These are phyloP conservation scores for Lepidothrix coronata DNA, from an alignment of 2,113 vertebrate genomes.

Conservation along the genomic window DNA sequence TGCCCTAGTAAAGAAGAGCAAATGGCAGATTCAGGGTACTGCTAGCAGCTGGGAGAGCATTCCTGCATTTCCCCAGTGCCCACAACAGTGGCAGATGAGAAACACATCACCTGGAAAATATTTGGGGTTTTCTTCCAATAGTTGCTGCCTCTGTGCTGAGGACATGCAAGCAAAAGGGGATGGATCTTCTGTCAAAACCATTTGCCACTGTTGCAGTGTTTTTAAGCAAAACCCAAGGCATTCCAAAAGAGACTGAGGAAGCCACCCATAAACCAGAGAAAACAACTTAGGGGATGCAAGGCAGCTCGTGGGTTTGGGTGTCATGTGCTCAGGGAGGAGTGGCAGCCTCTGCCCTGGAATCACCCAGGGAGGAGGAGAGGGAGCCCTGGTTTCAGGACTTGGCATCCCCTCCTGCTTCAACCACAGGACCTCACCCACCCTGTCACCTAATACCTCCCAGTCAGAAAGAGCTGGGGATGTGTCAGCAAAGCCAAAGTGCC, in stretches of 20 bases:
- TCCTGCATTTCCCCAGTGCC: background rate
- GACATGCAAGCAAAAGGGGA: background rate
- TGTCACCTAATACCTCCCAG: accelerated
- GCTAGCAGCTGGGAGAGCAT: background rate
- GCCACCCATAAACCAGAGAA: background rate
- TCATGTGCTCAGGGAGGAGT: background rate
- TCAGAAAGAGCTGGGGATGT: background rate
- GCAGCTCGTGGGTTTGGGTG: background rate
- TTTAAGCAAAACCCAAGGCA: background rate
- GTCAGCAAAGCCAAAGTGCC: background rate
- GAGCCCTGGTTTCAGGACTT: background rate
- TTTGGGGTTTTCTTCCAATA: background rate
- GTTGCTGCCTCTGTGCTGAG: background rate
- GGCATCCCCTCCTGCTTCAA: background rate
- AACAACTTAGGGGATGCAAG: background rate
- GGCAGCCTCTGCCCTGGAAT: background rate
- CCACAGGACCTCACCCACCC: background rate
- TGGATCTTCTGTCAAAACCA: background rate
- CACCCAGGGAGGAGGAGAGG: background rate
- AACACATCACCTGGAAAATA: background rate
- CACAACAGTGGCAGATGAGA: background rate
- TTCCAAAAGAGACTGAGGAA: background rate
- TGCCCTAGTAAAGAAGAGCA: background rate
- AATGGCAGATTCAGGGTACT: background rate
- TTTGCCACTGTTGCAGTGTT: background rate